Percentiles rank a stretch among this genome's conserved stretches.
Evolutionary conservation across 2,888 invertebrate species (phyloP).

Genomic region (Tenthredo mesomela): DNA sequence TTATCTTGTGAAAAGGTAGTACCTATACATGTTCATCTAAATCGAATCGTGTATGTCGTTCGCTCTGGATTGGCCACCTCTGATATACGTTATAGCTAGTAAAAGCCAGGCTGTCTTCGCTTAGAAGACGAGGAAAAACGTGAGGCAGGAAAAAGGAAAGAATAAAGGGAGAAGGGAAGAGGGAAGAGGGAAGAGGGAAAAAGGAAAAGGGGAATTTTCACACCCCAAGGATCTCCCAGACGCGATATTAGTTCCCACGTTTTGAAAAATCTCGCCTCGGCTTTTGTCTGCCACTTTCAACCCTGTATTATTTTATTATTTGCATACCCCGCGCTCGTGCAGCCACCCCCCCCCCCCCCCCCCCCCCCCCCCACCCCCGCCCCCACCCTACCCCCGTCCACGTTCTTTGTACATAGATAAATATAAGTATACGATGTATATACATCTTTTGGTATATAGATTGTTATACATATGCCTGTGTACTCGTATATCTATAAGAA

Average conservation of each 20-base stretch:
- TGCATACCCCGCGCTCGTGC: conserved; percentile 33
- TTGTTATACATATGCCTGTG: neutral
- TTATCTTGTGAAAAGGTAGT: neutral
- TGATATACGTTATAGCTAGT: conserved; percentile 20
- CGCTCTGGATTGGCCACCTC: conserved; percentile 23
- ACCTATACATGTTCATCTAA: neutral
- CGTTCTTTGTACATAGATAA: neutral
- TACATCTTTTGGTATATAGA: neutral
- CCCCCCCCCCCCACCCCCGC: neutral
- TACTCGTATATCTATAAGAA: neutral
- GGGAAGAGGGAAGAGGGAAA: conserved; percentile 38
- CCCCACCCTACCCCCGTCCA: no score
- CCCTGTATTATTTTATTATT: conserved; percentile 49
- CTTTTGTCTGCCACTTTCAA: conserved; percentile 24
- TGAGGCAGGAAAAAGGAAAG: neutral
- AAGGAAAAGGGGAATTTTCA: conserved; percentile 39
- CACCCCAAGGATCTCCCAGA: conserved; percentile 49
- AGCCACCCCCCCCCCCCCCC: neutral
- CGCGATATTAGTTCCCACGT: conserved; percentile 53
- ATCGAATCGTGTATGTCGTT: neutral
- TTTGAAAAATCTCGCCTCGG: conserved; percentile 52
- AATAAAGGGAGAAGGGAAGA: neutral
- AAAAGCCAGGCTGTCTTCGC: conserved; percentile 26
- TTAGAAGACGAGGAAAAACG: conserved; percentile 51
- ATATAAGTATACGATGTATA: neutral